phyloP scores from a whole-genome alignment of 1,140 invertebrate species.

The Leptoteleia sp. region DNA sequence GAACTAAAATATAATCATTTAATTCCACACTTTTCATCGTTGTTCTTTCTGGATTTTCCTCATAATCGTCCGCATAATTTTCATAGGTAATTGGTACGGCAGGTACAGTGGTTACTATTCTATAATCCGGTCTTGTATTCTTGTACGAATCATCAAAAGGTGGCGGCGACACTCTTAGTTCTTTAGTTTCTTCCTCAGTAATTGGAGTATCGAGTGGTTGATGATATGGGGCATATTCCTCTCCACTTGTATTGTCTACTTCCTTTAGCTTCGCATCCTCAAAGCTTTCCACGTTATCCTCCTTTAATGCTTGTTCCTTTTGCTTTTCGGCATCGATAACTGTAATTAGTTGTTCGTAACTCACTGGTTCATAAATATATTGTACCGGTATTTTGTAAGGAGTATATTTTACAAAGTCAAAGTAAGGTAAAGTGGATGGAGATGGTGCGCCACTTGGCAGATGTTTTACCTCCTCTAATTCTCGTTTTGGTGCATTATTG shows the following conservation, averaged over 20 bases:
- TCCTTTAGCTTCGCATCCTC: conserved; percentile 28
- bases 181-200: conserved; percentile 69
- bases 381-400: conserved; percentile 71
- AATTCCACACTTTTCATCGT: neutral
- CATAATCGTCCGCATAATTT: neutral
- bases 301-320: conserved; percentile 13
- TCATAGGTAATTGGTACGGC: conserved; percentile 5
- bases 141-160: conserved; percentile 74
- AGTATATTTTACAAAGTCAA: conserved; percentile 66
- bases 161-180: conserved; percentile 69
- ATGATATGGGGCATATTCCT: conserved; percentile 36
- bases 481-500: neutral
- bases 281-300: conserved; percentile 40
- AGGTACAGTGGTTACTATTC: conserved; percentile 12
- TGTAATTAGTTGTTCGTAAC: conserved; percentile 31
- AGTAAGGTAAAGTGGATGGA: conserved; percentile 40
- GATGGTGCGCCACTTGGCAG: neutral
- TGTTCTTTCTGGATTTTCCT: conserved; percentile 5
- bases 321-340: neutral
- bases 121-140: conserved; percentile 51
- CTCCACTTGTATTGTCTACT: conserved; percentile 30
- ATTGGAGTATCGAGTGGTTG: conserved; percentile 48
- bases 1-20: conserved; percentile 25
- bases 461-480: conserved; percentile 2
- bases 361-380: conserved; percentile 59